phyloP scores from a whole-genome alignment of 2,888 invertebrate genomes.

The Cynaeus angustus region DNA sequence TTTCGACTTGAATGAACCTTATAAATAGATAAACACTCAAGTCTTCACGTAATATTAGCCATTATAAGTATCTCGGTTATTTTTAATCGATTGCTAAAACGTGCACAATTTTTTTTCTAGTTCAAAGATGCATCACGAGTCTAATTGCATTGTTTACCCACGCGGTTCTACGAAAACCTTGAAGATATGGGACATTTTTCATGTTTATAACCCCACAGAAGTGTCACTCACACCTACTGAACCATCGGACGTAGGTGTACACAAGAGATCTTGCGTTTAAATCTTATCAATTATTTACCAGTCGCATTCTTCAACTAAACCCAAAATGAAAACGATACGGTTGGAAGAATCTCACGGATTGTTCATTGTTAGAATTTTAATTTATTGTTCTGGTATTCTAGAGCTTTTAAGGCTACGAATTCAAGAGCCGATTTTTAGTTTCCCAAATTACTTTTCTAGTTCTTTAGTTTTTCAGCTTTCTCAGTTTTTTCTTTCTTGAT shows the following conservation, averaged over 20 bases:
- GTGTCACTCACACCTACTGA: slow-evolving; percentile 44
- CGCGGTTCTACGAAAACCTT: slow-evolving; percentile 15
- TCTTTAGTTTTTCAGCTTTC: too few relatives aligned
- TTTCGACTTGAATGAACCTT: slow-evolving; percentile 41
- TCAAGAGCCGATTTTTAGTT: too few relatives aligned
- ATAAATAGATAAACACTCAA: slow-evolving; percentile 37
- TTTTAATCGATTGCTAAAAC: background rate
- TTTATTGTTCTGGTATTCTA: background rate
- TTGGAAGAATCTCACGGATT: background rate
- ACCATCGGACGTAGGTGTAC: slow-evolving; percentile 30
- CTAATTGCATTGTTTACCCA: slow-evolving; percentile 24
- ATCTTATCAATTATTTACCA: slow-evolving; percentile 40
- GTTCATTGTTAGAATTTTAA: background rate
- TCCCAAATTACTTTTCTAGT: too few relatives aligned
- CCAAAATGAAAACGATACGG: slow-evolving; percentile 1
- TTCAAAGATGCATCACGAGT: background rate
- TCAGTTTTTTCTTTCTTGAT: too few relatives aligned
- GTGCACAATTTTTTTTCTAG: slow-evolving; percentile 1
- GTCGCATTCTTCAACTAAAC: slow-evolving; percentile 16
- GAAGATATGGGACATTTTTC: slow-evolving; percentile 34
- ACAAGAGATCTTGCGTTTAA: slow-evolving; percentile 21
- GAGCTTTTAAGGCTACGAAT: background rate
- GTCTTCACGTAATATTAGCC: slow-evolving; percentile 23
- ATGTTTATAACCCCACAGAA: slow-evolving; percentile 39
- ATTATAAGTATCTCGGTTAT: background rate